Evolutionary conservation across 2,888 invertebrate genomes (phyloP), one percentile per base, ranked within the genome.

Genomic region (Dryobotodes eremita): DNA sequence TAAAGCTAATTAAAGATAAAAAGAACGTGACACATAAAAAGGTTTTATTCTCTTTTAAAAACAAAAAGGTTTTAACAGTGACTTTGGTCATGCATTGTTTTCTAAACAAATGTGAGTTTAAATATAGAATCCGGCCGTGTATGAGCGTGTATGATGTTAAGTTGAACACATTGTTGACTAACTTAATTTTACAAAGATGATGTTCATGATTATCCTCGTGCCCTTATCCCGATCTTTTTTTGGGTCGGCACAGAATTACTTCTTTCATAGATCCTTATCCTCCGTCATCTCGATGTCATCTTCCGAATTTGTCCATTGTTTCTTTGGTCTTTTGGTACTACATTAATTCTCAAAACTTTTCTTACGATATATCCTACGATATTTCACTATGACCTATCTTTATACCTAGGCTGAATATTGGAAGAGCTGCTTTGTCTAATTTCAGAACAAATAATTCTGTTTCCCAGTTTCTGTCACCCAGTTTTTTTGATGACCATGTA

Each of bases 51-150:
- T 77, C 80, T 80, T 88, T 74, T 79, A 64, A 79, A 86, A 88
- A 85, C 83, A 83, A 79, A 79, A 84, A 66, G 46, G 79, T 74
- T 76, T 83, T 82, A 92, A 94, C 92, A 89, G 88, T 88, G 91
- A 91, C 91, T 85, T 81, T 84, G 84, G 92, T 94, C 95, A 95
- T 95, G 95, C 95, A 94, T 94, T 95, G 95, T 96, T 94, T 93
- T 93, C 90, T 90, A 95, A 95, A 96, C 95, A 95, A 92, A 90
- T 80, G 88, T 86, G 46, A 36, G 81, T 89, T 89, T 89, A 92
- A 91, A 89, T 89, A 89, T 84, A 89, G 89, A 79, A 86, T 89
- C 85, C 83, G 84, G 31, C 42, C 75, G 75, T 81, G 88, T 77
- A 79, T 87, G 88, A 87, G 86, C 87, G 83, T 89, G 86, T 75